A percentile compares a stretch with the other conserved stretches of the same genome.
phyloP scores from a whole-genome alignment of 2,797 vertebrate species.

The Vespertilio murinus region DNA sequence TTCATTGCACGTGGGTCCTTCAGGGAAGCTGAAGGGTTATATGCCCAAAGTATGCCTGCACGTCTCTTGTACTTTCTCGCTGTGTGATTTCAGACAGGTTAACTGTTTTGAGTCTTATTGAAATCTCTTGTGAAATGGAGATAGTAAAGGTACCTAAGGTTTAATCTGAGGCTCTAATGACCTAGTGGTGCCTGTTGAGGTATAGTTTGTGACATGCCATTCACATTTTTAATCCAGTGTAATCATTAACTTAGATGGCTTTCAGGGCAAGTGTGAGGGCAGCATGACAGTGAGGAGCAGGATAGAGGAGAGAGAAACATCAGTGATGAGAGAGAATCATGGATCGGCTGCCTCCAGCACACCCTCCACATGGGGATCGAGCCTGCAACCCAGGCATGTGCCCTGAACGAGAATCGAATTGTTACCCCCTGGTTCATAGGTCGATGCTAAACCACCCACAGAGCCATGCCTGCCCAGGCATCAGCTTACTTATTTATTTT shows the following conservation, averaged over 20 bases:
- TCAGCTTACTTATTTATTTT: neutral
- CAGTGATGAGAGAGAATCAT: no score
- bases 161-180: neutral
- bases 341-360: no score
- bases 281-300: neutral
- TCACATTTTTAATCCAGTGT: neutral
- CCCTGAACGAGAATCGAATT: no score
- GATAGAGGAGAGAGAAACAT: neutral
- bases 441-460: no score
- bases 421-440: no score
- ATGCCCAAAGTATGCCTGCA: neutral
- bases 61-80: neutral
- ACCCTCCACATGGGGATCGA: no score
- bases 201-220: neutral
- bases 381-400: no score
- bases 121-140: conserved; percentile 6
- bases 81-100: neutral
- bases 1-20: neutral
- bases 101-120: neutral
- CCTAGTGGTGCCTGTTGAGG: neutral
- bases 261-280: neutral
- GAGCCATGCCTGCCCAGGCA: neutral
- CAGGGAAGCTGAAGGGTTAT: neutral
- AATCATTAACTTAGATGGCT: neutral
- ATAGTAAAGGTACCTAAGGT: neutral